phyloP scores from a whole-genome alignment of 1,140 invertebrate genomes.

The Bathynomus jamesi region DNA sequence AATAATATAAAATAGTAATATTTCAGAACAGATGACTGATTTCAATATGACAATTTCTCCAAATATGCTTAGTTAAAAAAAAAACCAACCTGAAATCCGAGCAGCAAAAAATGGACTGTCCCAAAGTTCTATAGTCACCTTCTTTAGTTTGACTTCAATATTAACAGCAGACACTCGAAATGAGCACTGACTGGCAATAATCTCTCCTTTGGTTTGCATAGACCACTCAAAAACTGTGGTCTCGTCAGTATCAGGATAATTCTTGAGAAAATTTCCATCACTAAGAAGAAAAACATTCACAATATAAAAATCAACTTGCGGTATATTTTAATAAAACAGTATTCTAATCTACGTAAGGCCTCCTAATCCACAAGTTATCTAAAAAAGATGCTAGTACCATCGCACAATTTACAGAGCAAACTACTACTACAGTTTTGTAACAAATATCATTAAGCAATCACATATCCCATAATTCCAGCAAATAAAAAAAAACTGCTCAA shows the following conservation, averaged over 20 bases:
- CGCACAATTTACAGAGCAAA: background rate
- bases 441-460: too few species aligned
- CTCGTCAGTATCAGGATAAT: conserved; percentile 16
- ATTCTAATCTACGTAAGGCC: too few species aligned
- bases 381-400: background rate
- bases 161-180: conserved; percentile 13
- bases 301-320: background rate
- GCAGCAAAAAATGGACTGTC: conserved; percentile 6
- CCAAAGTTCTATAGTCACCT: conserved; percentile 22
- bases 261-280: conserved; percentile 20
- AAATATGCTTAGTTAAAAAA: too few species aligned
- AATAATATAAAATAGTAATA: too few species aligned
- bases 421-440: too few species aligned
- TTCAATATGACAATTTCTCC: too few species aligned
- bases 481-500: background rate
- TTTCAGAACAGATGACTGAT: too few species aligned
- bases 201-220: conserved; percentile 16
- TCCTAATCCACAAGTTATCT: too few species aligned
- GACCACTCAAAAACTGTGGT: conserved; percentile 24
- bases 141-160: conserved; percentile 26
- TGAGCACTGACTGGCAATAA: conserved; percentile 18
- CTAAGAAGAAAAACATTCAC: conserved; percentile 2
- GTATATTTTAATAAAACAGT: background rate
- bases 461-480: background rate
- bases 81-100: too few species aligned